Percentiles rank a stretch among this genome's conserved stretches.
Conservation (phyloP, 1,140 invertebrate genomes). For the Drosophila lacertosa region DNA sequence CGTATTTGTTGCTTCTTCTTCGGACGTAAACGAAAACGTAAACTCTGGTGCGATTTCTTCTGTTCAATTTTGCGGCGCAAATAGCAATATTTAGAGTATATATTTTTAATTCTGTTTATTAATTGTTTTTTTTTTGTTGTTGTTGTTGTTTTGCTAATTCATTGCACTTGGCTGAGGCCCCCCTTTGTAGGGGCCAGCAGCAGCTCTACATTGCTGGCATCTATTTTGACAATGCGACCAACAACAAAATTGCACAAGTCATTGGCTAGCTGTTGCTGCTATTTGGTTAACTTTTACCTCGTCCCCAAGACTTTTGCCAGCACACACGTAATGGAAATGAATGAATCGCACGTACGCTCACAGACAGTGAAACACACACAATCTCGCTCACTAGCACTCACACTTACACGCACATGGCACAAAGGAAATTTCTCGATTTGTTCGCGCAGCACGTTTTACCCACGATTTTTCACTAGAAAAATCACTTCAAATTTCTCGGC, state of each 20-base stretch:
- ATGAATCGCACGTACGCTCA: conserved; percentile 63
- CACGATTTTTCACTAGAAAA: conserved; percentile 4
- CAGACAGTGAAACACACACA: conserved; percentile 50
- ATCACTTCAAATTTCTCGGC: conserved; percentile 33
- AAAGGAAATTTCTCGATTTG: conserved; percentile 43
- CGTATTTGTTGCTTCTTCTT: conserved; percentile 53
- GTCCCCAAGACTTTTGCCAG: conserved; percentile 37
- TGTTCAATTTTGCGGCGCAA: conserved; percentile 57
- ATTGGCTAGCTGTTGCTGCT: conserved; percentile 47
- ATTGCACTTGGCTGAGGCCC: conserved; percentile 64
- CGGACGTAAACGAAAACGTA: conserved; percentile 42
- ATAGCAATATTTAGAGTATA: conserved; percentile 30
- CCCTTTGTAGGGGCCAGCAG: conserved; percentile 63
- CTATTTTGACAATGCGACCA: conserved; percentile 59
- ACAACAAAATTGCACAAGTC: conserved; percentile 57
- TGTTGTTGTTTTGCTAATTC: conserved; percentile 42
- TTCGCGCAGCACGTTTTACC: conserved; percentile 15
- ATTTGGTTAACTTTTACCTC: conserved; percentile 47
- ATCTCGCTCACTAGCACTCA: conserved; percentile 45
- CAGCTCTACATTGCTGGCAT: conserved; percentile 69
- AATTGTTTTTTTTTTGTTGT: conserved; percentile 16
- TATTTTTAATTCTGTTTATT: conserved; percentile 26
- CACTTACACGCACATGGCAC: conserved; percentile 37
- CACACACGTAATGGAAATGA: conserved; percentile 74
- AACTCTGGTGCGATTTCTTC: conserved; percentile 53